phyloP scores from a whole-genome alignment of 2,113 vertebrate genomes.

The Thunnus thynnus region DNA sequence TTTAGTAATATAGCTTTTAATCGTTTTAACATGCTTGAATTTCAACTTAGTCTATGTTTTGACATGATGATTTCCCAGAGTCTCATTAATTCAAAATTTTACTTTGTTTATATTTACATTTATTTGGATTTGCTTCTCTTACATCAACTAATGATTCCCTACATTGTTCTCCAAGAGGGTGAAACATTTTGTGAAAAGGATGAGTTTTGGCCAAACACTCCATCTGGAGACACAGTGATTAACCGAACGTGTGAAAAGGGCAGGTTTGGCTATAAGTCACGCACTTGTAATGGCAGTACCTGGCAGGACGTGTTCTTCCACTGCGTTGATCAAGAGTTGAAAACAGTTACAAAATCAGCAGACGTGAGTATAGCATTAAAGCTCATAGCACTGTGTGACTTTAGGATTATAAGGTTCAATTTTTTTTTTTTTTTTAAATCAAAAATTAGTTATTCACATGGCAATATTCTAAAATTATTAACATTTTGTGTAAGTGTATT shows the following conservation, averaged over 20 bases:
- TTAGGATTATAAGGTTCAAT: not conserved
- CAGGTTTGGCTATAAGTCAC: conserved; percentile 60
- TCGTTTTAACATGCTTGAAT: not conserved
- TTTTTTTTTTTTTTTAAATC: too few relatives aligned
- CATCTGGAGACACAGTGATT: conserved; percentile 35
- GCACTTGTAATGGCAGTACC: not conserved
- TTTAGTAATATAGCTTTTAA: not conserved
- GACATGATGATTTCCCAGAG: not conserved
- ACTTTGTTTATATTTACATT: not conserved
- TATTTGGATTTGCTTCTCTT: not conserved
- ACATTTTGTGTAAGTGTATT: too few relatives aligned
- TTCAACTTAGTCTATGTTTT: not conserved
- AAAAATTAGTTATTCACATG: too few relatives aligned
- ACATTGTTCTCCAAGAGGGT: not conserved
- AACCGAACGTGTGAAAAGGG: conserved; percentile 24
- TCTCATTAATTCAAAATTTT: not conserved
- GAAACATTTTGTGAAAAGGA: accelerated
- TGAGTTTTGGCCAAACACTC: conserved; percentile 56
- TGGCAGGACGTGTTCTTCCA: conserved; percentile 36
- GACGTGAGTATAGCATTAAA: conserved; percentile 57
- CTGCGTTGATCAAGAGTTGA: conserved; percentile 63
- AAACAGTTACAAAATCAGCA: conserved; percentile 41
- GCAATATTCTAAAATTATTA: too few relatives aligned
- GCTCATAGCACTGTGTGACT: not conserved
- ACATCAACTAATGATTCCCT: not conserved